Conservation (phyloP, 2,797 vertebrate species). For the Galagoides demidoff region DNA sequence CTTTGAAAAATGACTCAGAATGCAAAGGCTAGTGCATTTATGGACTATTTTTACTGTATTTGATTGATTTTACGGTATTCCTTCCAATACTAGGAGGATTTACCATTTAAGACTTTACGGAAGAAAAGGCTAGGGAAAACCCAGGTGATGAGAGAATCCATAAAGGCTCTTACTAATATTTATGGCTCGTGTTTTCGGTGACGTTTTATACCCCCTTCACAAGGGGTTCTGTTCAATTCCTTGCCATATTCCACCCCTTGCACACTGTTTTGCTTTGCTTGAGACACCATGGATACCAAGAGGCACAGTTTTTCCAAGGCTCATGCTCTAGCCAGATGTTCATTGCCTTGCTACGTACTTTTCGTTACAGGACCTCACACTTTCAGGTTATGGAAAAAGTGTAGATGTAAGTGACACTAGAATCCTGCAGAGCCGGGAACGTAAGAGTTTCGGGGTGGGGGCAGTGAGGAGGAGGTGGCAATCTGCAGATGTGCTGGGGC, state of each 20-base stretch:
- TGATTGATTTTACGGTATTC: background rate
- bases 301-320: constrained; percentile 68
- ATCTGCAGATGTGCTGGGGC: background rate
- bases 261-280: constrained; percentile 68
- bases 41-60: background rate
- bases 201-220: background rate
- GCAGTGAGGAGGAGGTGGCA: background rate
- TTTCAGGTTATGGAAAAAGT: background rate
- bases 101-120: background rate
- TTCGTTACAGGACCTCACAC: background rate
- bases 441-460: background rate
- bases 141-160: background rate
- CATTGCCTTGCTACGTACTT: background rate
- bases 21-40: background rate
- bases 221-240: background rate
- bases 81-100: background rate
- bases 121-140: background rate
- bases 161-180: background rate
- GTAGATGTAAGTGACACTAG: background rate
- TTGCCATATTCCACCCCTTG: constrained; percentile 45
- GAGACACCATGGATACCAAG: constrained; percentile 74
- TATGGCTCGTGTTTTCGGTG: background rate
- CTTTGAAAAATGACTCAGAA: background rate
- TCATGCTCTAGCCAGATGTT: constrained; percentile 66
- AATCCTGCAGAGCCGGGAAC: background rate